Evolutionary conservation across 2,797 vertebrate species (phyloP).

Genomic region (Anas bahamensis): DNA sequence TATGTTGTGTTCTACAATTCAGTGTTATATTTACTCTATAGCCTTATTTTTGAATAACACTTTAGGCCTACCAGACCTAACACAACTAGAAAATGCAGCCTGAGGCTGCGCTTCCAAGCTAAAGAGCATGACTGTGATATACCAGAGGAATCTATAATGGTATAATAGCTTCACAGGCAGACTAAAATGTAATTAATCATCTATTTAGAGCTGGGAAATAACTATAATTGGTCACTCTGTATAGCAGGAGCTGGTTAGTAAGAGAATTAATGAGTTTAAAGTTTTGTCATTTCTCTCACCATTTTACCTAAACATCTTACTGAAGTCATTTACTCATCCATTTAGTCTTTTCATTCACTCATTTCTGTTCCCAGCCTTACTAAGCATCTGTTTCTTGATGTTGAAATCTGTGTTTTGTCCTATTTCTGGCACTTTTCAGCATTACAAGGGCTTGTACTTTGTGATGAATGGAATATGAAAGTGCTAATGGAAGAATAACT

Average conservation of each 20-base stretch:
- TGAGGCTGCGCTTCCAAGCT: background rate
- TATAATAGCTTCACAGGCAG: background rate
- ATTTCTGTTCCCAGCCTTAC: background rate
- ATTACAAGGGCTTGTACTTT: background rate
- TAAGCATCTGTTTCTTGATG: background rate
- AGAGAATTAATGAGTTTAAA: background rate
- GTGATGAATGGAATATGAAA: background rate
- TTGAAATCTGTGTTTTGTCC: background rate
- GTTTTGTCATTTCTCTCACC: background rate
- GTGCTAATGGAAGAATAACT: background rate
- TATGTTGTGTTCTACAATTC: background rate
- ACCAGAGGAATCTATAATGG: background rate
- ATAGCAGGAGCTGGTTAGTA: background rate
- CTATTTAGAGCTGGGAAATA: constrained; percentile 13
- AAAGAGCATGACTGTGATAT: constrained; percentile 11
- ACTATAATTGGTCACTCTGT: background rate
- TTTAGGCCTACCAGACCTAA: background rate
- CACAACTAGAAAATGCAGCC: background rate
- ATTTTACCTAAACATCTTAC: background rate
- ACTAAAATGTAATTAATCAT: constrained; percentile 40
- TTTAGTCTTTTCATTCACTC: background rate
- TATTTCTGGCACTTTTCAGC: background rate
- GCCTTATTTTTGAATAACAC: background rate
- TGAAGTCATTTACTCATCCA: background rate
- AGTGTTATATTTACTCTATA: constrained; percentile 9